Conservation (phyloP, 1,140 invertebrate species). For the Tribolium madens region DNA sequence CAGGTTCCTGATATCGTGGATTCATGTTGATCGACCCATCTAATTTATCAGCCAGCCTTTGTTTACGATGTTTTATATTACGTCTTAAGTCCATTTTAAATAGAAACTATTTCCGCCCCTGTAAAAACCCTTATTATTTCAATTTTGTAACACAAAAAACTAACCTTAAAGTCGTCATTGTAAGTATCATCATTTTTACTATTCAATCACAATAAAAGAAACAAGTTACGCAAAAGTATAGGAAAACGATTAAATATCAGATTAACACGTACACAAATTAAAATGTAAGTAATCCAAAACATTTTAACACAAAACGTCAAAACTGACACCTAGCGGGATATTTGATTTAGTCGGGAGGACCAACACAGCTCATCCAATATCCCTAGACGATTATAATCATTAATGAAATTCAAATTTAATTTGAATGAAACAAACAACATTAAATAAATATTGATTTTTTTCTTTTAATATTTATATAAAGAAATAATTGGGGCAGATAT, state of each 20-base stretch:
- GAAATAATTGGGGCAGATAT: too few species aligned
- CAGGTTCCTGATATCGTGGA: conserved; percentile 15
- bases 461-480: too few species aligned
- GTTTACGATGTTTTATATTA: conserved; percentile 18
- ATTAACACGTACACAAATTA: conserved; percentile 43
- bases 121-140: conserved; percentile 1
- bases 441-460: too few species aligned
- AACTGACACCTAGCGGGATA: not conserved
- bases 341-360: not conserved
- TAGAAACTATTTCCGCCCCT: not conserved
- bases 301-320: conserved; percentile 38
- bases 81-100: conserved; percentile 11
- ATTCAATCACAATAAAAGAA: not conserved
- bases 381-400: too few species aligned
- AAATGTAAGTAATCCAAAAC: conserved; percentile 40
- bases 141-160: not conserved
- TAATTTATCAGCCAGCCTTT: not conserved
- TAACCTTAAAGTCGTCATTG: conserved; percentile 31
- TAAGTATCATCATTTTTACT: conserved; percentile 23
- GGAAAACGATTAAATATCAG: conserved; percentile 4
- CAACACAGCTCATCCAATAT: not conserved
- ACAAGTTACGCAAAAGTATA: not conserved
- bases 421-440: too few species aligned
- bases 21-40: conserved; percentile 32
- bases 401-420: too few species aligned